Conservation (phyloP, 2,113 vertebrate genomes). For the Chamaetylas fuelleborni region DNA sequence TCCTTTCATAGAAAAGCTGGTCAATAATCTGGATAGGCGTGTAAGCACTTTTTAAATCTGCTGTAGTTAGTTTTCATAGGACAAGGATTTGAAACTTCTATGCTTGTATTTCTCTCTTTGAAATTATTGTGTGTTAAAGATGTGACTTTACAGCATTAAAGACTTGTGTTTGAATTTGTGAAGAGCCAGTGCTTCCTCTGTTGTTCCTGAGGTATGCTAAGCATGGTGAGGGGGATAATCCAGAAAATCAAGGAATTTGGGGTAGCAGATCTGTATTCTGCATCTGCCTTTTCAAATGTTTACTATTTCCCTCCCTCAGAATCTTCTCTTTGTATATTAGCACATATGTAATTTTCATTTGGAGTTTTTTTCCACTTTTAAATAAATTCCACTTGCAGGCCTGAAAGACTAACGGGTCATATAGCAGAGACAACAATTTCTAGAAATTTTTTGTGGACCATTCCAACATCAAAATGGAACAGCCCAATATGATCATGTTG, state of each 20-base stretch:
- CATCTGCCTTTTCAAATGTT: not conserved
- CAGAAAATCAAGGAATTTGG: not conserved
- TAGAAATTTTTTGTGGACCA: not conserved
- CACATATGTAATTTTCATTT: not conserved
- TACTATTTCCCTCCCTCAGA: not conserved
- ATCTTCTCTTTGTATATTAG: not conserved
- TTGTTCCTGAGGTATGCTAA: not conserved
- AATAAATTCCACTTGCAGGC: not conserved
- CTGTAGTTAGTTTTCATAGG: not conserved
- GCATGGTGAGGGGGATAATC: not conserved
- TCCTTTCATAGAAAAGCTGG: not conserved
- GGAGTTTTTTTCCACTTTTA: not conserved
- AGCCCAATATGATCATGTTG: not conserved
- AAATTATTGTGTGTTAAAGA: not conserved
- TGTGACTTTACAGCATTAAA: not conserved
- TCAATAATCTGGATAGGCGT: not conserved
- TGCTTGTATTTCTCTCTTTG: not conserved
- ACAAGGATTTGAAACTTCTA: not conserved
- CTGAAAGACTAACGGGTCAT: not conserved
- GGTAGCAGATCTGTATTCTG: not conserved
- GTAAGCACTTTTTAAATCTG: not conserved
- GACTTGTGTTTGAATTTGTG: not conserved
- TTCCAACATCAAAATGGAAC: not conserved
- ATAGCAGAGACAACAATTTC: not conserved
- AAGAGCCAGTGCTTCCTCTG: not conserved